Conservation (phyloP, 1,140 invertebrate genomes). For the Oppia nitens region DNA sequence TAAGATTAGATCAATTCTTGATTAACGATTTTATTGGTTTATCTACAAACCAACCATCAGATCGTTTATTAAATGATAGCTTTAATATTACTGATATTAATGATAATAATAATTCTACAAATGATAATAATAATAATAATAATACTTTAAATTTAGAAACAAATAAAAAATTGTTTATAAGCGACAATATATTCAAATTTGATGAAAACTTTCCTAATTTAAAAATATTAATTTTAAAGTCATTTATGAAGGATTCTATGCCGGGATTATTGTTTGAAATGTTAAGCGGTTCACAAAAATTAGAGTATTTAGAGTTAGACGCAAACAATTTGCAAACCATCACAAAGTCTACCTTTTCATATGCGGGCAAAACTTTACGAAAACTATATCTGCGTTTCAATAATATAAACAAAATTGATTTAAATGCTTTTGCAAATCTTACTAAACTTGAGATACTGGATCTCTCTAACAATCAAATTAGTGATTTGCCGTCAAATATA, state of each 20-base stretch:
- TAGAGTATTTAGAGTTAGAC: conserved; percentile 8
- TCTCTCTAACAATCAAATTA: conserved; percentile 20
- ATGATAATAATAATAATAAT: not conserved
- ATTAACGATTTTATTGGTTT: conserved; percentile 1
- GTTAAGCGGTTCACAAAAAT: not conserved
- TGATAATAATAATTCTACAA: too few relatives aligned
- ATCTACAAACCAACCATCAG: not conserved
- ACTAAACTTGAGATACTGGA: conserved; percentile 20
- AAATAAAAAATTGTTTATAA: not conserved
- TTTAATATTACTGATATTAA: not conserved
- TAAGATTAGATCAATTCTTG: conserved; percentile 4
- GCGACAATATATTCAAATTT: conserved; percentile 10
- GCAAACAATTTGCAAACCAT: not conserved
- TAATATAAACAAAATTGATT: conserved; percentile 12
- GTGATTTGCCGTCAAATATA: conserved; percentile 10
- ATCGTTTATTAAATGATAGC: not conserved
- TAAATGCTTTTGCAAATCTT: conserved; percentile 17
- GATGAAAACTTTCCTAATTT: conserved; percentile 3
- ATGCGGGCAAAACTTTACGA: conserved; percentile 6
- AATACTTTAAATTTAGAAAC: conserved; percentile 1
- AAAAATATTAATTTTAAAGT: not conserved
- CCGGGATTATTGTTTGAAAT: conserved; percentile 9
- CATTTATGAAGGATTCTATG: conserved; percentile 5
- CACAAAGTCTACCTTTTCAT: not conserved
- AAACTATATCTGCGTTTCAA: conserved; percentile 14